Conservation (phyloP, 1,140 invertebrate genomes). For the Armadillidium nasatum region DNA sequence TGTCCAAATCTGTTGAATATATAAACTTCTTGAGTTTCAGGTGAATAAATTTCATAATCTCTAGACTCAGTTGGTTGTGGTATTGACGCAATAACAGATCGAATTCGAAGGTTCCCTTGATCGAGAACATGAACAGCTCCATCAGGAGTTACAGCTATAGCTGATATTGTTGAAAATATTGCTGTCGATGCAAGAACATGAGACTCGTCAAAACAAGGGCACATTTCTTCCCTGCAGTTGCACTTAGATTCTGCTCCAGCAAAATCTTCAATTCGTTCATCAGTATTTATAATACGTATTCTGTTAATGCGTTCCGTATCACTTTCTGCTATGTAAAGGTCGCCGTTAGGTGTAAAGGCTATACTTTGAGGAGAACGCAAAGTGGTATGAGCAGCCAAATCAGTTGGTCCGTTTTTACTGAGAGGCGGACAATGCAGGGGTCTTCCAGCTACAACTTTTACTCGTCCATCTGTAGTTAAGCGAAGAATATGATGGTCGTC, state of each 20-base stretch:
- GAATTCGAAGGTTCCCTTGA: slow-evolving; percentile 81
- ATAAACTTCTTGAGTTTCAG: slow-evolving; percentile 91
- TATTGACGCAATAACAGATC: slow-evolving; percentile 86
- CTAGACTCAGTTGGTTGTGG: slow-evolving; percentile 69
- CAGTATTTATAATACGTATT: slow-evolving; percentile 81
- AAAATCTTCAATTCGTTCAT: slow-evolving; percentile 84
- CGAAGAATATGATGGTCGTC: slow-evolving; percentile 81
- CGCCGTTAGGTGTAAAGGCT: slow-evolving; percentile 88
- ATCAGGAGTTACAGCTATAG: slow-evolving; percentile 87
- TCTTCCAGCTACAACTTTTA: slow-evolving; percentile 85
- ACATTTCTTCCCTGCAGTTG: slow-evolving; percentile 79
- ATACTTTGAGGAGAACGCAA: slow-evolving; percentile 89
- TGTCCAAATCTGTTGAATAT: slow-evolving; percentile 94
- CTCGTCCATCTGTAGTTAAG: slow-evolving; percentile 78
- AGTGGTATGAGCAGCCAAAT: slow-evolving; percentile 79
- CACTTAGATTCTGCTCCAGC: slow-evolving; percentile 93
- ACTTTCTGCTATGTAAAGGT: slow-evolving; percentile 89
- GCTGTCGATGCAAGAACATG: slow-evolving; percentile 85
- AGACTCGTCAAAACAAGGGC: slow-evolving; percentile 71
- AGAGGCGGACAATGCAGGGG: slow-evolving; percentile 78
- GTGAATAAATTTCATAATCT: slow-evolving; percentile 90
- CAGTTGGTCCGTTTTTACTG: slow-evolving; percentile 62
- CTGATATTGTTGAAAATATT: slow-evolving; percentile 90
- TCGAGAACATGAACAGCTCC: slow-evolving; percentile 91
- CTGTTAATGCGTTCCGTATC: slow-evolving; percentile 90